Conservation (phyloP, 2,888 invertebrate genomes). For the Torymus texanus region DNA sequence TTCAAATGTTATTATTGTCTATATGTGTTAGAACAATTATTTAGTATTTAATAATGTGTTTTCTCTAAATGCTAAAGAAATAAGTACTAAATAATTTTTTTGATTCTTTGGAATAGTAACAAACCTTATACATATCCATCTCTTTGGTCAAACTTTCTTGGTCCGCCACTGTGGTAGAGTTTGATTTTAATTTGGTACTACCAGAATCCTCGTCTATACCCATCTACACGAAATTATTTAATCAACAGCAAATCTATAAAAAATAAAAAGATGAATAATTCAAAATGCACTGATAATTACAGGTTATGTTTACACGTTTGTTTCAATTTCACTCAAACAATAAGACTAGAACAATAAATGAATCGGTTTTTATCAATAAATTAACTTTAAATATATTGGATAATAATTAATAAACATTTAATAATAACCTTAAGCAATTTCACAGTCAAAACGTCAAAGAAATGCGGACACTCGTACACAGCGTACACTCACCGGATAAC, state of each 20-base stretch:
- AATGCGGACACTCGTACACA: not conserved
- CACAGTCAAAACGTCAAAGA: not conserved
- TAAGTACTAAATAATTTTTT: too few relatives aligned
- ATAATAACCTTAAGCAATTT: not conserved
- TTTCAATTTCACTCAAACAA: not conserved
- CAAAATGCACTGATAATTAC: too few relatives aligned
- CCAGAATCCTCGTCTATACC: constrained; percentile 46
- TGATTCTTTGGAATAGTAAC: not conserved
- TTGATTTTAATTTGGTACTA: constrained; percentile 24
- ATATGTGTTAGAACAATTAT: constrained; percentile 42
- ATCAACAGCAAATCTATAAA: too few relatives aligned
- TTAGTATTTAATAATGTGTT: not conserved
- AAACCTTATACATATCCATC: constrained; percentile 56
- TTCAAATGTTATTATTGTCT: constrained; percentile 84
- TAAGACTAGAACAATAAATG: not conserved
- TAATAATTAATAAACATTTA: not conserved
- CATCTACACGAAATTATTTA: constrained; percentile 36
- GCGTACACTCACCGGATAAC: not conserved
- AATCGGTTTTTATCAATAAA: not conserved
- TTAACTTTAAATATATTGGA: too few relatives aligned
- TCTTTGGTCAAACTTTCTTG: constrained; percentile 25
- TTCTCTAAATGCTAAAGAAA: too few relatives aligned
- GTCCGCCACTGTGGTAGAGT: not conserved
- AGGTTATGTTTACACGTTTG: constrained; percentile 44
- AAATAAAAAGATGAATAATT: too few relatives aligned